Evolutionary conservation across 2,888 invertebrate genomes (phyloP), one percentile per base, ranked within the genome.

Genomic region (Globia sparganii): DNA sequence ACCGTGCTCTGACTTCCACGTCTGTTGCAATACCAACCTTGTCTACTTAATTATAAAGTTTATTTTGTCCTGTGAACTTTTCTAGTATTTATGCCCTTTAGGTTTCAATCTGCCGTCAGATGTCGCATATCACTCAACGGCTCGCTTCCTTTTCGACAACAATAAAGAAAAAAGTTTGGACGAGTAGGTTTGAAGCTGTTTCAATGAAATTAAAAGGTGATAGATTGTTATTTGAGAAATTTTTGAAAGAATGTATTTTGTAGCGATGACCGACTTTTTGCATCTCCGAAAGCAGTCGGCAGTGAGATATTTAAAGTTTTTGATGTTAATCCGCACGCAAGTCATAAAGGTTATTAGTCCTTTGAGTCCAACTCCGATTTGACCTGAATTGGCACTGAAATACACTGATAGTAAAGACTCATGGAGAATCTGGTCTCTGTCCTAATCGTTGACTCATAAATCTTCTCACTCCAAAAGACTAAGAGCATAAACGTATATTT

Each of bases 111-210:
- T 58, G 80, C 87, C 92, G 93, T 96, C 96, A 96, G 93, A 95
- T 96, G 96, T 96, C 96, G 94, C 96, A 93, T 96, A 95, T 96
- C 96, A 96, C 95, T 96, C 96, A 95, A 86, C 96, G 90, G 88
- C 91, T 88, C 92, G 95, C 94, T 96, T 95, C 96, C 96, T 95
- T 95, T 95, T 94, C 93, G 94, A 95, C 95, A 95, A 94, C 95
- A 94, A 94, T 94, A 93, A 93, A 93, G 92, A 91, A 93, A 94
- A 94, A 92, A 91, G 84, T 86, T 88, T 86, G 87, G 87, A 84
- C 89, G 86, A 86, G 69, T 86, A 78, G 83, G 85, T 91, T 90
- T 87, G 89, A 84, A 89, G 86, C 84, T 84, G 88, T 88, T 91
- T 90, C 83, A 87, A 88, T 92, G 86, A 91, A 92, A 92, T 92